These are phyloP conservation scores for Epinotia brunnichana DNA, from an alignment of 2,888 invertebrate genomes.

Conservation along the genomic window DNA sequence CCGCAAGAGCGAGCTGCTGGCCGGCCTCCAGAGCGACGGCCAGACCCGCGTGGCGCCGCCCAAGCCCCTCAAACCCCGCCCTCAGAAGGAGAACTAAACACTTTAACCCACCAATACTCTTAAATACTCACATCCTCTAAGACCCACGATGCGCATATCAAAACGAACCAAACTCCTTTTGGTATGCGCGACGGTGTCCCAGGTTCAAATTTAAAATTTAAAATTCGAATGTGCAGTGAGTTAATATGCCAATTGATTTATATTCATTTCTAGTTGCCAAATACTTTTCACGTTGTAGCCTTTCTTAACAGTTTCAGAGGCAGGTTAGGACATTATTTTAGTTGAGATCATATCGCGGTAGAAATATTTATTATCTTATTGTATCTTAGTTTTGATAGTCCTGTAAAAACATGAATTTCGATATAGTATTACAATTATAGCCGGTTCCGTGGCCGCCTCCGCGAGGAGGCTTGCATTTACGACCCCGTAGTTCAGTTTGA, in stretches of 20 bases:
- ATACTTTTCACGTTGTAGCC: conserved; percentile 74
- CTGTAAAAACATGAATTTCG: conserved; percentile 49
- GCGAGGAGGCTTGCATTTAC: conserved; percentile 72
- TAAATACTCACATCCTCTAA: conserved; percentile 75
- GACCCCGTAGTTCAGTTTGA: conserved; percentile 64
- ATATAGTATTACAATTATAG: conserved; percentile 53
- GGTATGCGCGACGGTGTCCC: conserved; percentile 67
- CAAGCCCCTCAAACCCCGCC: conserved; percentile 83
- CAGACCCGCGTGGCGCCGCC: conserved; percentile 70
- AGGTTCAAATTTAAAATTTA: conserved; percentile 70
- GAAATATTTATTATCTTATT: conserved; percentile 75
- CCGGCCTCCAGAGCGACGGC: conserved; percentile 88
- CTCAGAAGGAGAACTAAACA: conserved; percentile 82
- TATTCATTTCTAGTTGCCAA: conserved; percentile 81
- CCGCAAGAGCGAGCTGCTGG: conserved; percentile 95
- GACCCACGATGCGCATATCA: conserved; percentile 64
- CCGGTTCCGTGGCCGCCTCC: conserved; percentile 36
- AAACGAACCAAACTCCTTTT: conserved; percentile 58
- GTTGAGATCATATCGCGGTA: conserved; percentile 70
- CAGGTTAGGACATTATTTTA: conserved; percentile 70
- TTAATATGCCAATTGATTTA: conserved; percentile 72
- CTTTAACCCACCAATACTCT: conserved; percentile 65
- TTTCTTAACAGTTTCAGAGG: conserved; percentile 72
- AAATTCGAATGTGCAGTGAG: conserved; percentile 61
- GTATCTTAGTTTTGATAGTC: conserved; percentile 66